Percentiles rank a stretch among this genome's conserved stretches.
These are phyloP conservation scores for Julus scandinavius DNA, from an alignment of 2,888 invertebrate species.

Conservation along the genomic window DNA sequence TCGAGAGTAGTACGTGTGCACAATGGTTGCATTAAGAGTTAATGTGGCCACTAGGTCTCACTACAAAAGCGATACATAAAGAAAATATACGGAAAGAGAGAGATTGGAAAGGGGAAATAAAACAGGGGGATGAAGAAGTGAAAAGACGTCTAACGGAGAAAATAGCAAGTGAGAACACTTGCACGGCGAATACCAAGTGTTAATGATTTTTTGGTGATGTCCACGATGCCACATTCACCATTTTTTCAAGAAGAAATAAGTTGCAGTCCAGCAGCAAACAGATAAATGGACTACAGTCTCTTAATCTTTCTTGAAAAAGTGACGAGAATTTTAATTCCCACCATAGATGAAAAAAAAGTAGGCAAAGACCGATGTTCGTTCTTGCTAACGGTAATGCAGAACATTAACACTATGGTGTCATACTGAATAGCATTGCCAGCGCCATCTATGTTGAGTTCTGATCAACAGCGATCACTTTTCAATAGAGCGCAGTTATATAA, in stretches of 20 bases:
- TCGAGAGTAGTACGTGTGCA: neutral
- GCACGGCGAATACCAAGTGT: neutral
- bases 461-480: too few species aligned
- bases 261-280: neutral
- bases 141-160: conserved; percentile 4
- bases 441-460: neutral
- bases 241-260: neutral
- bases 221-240: neutral
- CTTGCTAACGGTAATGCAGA: neutral
- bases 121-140: neutral
- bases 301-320: conserved; percentile 11
- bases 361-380: neutral
- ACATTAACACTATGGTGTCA: too few species aligned
- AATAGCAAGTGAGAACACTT: neutral
- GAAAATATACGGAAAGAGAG: too few species aligned
- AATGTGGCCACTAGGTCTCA: neutral
- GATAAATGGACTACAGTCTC: neutral
- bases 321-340: neutral
- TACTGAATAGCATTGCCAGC: neutral
- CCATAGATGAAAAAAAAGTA: neutral
- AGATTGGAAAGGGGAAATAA: neutral
- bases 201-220: conserved; percentile 18
- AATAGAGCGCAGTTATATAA: too few species aligned
- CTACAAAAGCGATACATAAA: conserved; percentile 10
- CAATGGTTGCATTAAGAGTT: conserved; percentile 1